Conservation (phyloP, 2,888 invertebrate species). For the Phlogophora meticulosa region DNA sequence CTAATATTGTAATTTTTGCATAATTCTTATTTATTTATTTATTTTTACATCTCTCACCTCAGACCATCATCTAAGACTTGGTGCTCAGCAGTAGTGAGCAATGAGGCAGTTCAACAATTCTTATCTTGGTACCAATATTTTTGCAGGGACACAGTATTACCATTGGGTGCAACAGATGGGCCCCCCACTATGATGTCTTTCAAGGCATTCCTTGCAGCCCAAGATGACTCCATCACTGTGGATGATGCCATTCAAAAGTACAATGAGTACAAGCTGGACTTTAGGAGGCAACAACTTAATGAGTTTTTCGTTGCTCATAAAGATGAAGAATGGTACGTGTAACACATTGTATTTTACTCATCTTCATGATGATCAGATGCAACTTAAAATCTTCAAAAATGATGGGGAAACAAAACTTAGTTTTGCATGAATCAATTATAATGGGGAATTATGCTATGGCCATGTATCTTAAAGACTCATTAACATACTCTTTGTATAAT, state of each 20-base stretch:
- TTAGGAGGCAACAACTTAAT: slow-evolving; percentile 98
- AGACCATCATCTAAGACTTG: too few species aligned
- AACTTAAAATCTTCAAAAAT: slow-evolving; percentile 36
- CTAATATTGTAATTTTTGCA: background rate
- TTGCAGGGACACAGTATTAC: slow-evolving; percentile 89
- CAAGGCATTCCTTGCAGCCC: slow-evolving; percentile 98
- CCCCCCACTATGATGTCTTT: slow-evolving; percentile 99
- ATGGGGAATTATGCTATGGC: slow-evolving; percentile 35
- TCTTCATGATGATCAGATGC: too few species aligned
- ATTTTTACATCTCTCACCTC: too few species aligned
- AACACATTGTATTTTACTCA: slow-evolving; percentile 28
- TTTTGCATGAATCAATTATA: slow-evolving; percentile 52
- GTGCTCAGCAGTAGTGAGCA: too few species aligned
- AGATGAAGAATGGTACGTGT: slow-evolving; percentile 99
- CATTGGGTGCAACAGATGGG: slow-evolving; percentile 91
- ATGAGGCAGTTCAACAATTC: too few species aligned
- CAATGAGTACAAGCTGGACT: slow-evolving; percentile 99
- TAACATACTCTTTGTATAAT: slow-evolving; percentile 71
- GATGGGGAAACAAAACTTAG: slow-evolving; percentile 41
- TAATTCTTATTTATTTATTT: background rate
- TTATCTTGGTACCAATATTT: slow-evolving; percentile 4
- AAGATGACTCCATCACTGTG: slow-evolving; percentile 99
- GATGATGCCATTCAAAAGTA: slow-evolving; percentile 99
- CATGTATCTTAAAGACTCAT: slow-evolving; percentile 37
- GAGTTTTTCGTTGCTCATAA: slow-evolving; percentile 99